Conservation (phyloP, 2,888 invertebrate genomes). For the Meteorus cinctellus region DNA sequence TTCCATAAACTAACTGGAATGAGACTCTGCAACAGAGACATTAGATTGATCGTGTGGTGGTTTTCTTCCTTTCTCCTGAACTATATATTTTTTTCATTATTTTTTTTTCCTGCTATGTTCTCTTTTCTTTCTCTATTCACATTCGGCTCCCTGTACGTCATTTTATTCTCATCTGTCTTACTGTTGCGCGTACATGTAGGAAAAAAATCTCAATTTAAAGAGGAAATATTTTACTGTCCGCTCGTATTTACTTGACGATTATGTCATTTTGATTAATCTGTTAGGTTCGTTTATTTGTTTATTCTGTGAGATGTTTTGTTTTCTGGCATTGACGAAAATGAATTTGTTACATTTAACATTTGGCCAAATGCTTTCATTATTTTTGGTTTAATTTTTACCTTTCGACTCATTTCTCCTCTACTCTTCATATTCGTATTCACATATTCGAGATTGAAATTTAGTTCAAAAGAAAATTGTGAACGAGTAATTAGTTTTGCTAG, state of each 20-base stretch:
- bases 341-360: too few species aligned
- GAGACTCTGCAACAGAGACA: background rate
- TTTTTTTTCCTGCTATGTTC: background rate
- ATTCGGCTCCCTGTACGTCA: constrained; percentile 1
- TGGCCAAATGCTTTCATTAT: too few species aligned
- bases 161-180: background rate
- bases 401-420: too few species aligned
- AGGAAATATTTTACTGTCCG: background rate
- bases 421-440: too few species aligned
- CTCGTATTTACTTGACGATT: background rate
- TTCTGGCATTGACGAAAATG: too few species aligned
- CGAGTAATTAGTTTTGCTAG: background rate
- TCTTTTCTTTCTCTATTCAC: background rate
- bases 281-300: background rate
- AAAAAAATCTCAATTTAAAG: background rate
- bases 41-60: constrained; percentile 5
- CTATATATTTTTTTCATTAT: constrained; percentile 2
- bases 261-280: background rate
- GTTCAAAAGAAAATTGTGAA: background rate
- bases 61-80: background rate
- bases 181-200: background rate
- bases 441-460: background rate
- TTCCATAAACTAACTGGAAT: background rate
- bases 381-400: too few species aligned
- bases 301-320: background rate